Evolutionary conservation across 1,140 invertebrate species (phyloP).

Genomic region (Doryteuthis pealeii): DNA sequence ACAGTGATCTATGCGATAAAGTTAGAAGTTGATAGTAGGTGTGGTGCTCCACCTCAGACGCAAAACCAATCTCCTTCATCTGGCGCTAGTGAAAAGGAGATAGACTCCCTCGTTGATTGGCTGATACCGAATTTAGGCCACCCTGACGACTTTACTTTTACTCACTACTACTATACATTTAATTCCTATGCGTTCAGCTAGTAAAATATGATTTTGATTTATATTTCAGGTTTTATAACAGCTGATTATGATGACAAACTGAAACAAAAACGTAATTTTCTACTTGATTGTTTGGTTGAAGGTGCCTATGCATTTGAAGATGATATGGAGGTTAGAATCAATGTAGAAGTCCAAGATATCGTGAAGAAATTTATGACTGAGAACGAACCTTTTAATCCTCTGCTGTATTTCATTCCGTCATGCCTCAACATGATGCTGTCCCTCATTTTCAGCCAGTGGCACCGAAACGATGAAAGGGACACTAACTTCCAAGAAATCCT

Average conservation of each 20-base stretch:
- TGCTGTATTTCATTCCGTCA: conserved; percentile 31
- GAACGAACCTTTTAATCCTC: conserved; percentile 33
- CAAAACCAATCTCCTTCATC: too few species aligned
- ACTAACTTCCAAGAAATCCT: conserved; percentile 36
- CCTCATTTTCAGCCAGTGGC: conserved; percentile 43
- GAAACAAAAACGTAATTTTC: conserved; percentile 37
- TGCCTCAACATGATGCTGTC: conserved; percentile 41
- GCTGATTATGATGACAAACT: conserved; percentile 36
- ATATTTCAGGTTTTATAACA: conserved; percentile 42
- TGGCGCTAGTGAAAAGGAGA: too few species aligned
- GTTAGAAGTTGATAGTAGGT: too few species aligned
- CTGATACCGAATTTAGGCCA: too few species aligned
- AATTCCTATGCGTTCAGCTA: background rate
- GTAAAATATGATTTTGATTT: too few species aligned
- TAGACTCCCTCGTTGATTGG: too few species aligned
- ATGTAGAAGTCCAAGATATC: conserved; percentile 31
- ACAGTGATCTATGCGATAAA: too few species aligned
- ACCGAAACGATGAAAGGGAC: conserved; percentile 34
- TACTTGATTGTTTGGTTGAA: conserved; percentile 29
- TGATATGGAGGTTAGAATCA: conserved; percentile 35
- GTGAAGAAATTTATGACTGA: conserved; percentile 30
- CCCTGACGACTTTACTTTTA: too few species aligned
- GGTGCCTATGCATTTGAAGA: conserved; percentile 28
- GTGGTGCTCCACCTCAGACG: too few species aligned
- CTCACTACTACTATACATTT: too few species aligned